phyloP scores from a whole-genome alignment of 1,140 invertebrate genomes.

The Tetranychus urticae region DNA sequence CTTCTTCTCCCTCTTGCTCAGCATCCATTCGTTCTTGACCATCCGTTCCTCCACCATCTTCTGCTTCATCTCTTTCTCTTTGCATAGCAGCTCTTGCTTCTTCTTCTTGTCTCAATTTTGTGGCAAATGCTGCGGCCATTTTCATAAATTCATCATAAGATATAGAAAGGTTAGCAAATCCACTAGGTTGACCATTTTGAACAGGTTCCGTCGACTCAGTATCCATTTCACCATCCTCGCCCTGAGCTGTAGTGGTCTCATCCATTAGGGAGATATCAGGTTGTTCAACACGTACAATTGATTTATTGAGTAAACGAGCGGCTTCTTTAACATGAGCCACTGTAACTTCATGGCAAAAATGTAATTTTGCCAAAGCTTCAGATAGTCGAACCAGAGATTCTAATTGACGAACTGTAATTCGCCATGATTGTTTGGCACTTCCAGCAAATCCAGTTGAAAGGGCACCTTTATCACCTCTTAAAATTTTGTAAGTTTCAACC shows the following conservation, averaged over 20 bases:
- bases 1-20: slow-evolving; percentile 20
- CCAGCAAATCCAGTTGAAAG: slow-evolving; percentile 34
- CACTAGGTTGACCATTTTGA: not conserved
- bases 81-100: slow-evolving; percentile 21
- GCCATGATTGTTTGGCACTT: slow-evolving; percentile 49
- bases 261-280: slow-evolving; percentile 67
- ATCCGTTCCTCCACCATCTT: slow-evolving; percentile 15
- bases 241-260: slow-evolving; percentile 5
- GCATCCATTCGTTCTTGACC: slow-evolving; percentile 24
- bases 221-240: not conserved
- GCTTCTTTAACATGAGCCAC: slow-evolving; percentile 80
- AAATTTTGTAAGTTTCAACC: slow-evolving; percentile 62
- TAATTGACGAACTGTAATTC: slow-evolving; percentile 94
- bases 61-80: slow-evolving; percentile 22
- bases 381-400: slow-evolving; percentile 90
- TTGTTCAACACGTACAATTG: slow-evolving; percentile 90
- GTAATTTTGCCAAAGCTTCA: slow-evolving; percentile 84
- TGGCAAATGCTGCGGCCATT: slow-evolving; percentile 68
- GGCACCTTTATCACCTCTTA: slow-evolving; percentile 37
- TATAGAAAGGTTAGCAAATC: slow-evolving; percentile 46
- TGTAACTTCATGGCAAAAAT: slow-evolving; percentile 68
- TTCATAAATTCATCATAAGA: slow-evolving; percentile 84
- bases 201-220: slow-evolving; percentile 1
- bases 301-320: slow-evolving; percentile 80
- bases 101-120: slow-evolving; percentile 68